phyloP scores from a whole-genome alignment of 2,797 vertebrate genomes.

The Vespertilio murinus region DNA sequence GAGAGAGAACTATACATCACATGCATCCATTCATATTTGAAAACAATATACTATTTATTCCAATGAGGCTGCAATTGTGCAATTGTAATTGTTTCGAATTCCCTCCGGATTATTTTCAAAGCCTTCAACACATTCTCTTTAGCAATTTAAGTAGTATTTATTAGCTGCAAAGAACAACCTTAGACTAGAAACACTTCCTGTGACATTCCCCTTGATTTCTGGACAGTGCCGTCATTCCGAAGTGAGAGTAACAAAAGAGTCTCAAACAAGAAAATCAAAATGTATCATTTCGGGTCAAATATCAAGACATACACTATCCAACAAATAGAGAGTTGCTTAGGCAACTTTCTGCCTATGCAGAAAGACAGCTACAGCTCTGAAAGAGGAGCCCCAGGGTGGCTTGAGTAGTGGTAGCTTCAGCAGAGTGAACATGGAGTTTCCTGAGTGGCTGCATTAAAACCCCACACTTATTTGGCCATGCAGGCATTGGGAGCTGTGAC shows the following conservation, averaged over 20 bases:
- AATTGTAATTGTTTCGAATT: slow-evolving; percentile 26
- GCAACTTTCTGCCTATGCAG: neutral
- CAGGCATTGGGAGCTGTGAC: neutral
- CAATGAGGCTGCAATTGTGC: neutral
- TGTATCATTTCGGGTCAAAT: neutral
- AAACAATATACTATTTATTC: neutral
- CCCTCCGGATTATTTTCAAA: neutral
- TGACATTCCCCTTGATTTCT: slow-evolving; percentile 50
- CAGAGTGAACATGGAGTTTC: neutral
- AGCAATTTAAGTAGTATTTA: slow-evolving; percentile 15
- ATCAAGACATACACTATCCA: neutral
- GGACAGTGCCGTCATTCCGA: neutral
- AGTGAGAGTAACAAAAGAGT: neutral
- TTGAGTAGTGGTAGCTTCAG: neutral
- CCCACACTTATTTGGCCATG: neutral
- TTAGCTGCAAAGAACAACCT: neutral
- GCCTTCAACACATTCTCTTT: neutral
- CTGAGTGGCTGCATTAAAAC: neutral
- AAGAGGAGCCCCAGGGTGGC: neutral
- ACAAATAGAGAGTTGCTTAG: neutral
- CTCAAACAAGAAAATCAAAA: neutral
- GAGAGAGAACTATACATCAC: too few species aligned
- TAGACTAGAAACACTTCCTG: neutral
- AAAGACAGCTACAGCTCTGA: neutral
- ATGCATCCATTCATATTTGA: neutral